A percentile compares a stretch with the other conserved stretches of the same genome.
These are phyloP conservation scores for Lasaia peninsularis DNA, from an alignment of 1,140 invertebrate genomes.

Conservation along the genomic window DNA sequence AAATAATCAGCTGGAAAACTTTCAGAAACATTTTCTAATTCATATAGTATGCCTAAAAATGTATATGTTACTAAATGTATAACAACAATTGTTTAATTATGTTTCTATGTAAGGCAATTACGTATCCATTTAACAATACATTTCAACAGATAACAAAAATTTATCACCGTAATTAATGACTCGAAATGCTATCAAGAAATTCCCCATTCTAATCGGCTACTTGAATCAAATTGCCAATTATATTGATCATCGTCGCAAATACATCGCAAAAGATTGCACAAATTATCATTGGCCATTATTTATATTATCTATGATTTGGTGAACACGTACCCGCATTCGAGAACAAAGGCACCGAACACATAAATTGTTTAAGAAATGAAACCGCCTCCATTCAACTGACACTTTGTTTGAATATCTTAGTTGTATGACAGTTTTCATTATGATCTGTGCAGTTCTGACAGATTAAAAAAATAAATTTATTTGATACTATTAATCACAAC, in stretches of 20 bases:
- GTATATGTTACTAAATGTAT: too few relatives aligned
- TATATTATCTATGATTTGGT: constrained; percentile 62
- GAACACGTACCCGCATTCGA: constrained; percentile 41
- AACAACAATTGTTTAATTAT: too few relatives aligned
- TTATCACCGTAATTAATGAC: constrained; percentile 23
- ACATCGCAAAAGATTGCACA: constrained; percentile 44
- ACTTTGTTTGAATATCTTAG: constrained; percentile 33
- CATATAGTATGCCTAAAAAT: too few relatives aligned
- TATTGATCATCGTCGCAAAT: constrained; percentile 61
- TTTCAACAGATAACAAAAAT: constrained; percentile 4
- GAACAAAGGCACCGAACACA: constrained; percentile 54
- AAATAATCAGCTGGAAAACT: too few relatives aligned
- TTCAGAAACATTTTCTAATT: too few relatives aligned
- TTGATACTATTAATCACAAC: too few relatives aligned
- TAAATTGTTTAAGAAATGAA: constrained; percentile 62
- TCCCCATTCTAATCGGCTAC: constrained; percentile 20
- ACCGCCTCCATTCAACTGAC: constrained; percentile 41
- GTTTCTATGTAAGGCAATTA: too few relatives aligned
- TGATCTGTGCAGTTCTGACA: background rate
- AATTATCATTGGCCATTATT: constrained; percentile 56
- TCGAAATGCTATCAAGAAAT: constrained; percentile 25
- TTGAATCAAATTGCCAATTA: constrained; percentile 51
- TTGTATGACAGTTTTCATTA: background rate
- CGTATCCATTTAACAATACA: too few relatives aligned
- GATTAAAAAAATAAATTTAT: background rate